Percentiles rank a stretch among this genome's conserved stretches.
Evolutionary conservation across 2,888 invertebrate species (phyloP).

Genomic region (Tigriopus californicus): DNA sequence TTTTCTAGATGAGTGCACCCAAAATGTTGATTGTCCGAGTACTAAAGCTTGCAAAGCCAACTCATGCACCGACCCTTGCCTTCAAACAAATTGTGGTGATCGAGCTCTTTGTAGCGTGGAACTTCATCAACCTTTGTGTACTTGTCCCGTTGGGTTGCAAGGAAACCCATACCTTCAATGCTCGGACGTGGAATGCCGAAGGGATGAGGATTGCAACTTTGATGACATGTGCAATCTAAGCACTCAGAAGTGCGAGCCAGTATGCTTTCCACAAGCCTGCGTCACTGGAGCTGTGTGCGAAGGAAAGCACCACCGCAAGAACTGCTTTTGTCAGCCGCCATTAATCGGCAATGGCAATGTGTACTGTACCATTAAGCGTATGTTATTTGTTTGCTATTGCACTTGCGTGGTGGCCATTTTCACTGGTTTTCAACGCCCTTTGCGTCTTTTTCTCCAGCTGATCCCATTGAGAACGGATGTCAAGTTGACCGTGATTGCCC

Average conservation of each 20-base stretch:
- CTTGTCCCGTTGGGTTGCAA: constrained; percentile 54
- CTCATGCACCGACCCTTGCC: constrained; percentile 20
- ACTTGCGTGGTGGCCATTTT: too few relatives aligned
- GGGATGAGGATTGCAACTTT: constrained; percentile 51
- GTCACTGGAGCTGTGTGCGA: neutral
- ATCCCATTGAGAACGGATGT: constrained; percentile 27
- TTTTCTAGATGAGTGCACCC: constrained; percentile 22
- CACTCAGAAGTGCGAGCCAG: constrained; percentile 28
- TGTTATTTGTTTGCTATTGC: neutral
- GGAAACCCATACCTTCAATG: constrained; percentile 66
- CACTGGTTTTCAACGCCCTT: neutral
- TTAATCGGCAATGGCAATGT: constrained; percentile 3
- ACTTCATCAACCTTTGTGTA: constrained; percentile 47
- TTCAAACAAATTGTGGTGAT: constrained; percentile 47
- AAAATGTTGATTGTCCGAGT: constrained; percentile 23
- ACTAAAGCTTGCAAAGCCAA: constrained; percentile 23
- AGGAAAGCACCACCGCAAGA: neutral
- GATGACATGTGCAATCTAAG: constrained; percentile 54
- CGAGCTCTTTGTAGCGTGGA: constrained; percentile 60
- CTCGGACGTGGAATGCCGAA: constrained; percentile 43
- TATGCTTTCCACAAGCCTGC: neutral
- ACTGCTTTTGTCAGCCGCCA: neutral
- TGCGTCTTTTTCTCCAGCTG: neutral
- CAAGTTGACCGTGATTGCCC: constrained; percentile 21
- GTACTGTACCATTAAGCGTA: neutral